A percentile compares a stretch with the other conserved stretches of the same genome.
Evolutionary conservation across 2,113 vertebrate species (phyloP).

Genomic region (Rhipidura dahli): DNA sequence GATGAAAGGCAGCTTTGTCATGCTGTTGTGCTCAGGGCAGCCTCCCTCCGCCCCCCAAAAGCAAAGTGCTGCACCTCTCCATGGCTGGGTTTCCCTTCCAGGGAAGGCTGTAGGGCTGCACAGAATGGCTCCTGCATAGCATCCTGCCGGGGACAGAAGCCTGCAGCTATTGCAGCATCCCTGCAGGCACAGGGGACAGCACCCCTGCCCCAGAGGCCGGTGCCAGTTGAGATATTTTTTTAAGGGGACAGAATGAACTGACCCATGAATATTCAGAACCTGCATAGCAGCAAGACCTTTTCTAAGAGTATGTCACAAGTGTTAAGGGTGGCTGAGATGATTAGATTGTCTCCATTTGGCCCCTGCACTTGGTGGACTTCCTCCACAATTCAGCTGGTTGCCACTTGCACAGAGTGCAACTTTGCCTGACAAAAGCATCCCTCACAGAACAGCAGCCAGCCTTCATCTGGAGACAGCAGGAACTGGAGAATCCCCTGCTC

Average conservation of each 20-base stretch:
- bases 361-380: not conserved
- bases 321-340: not conserved
- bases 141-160: not conserved
- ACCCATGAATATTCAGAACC: not conserved
- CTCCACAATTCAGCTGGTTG: fast-evolving
- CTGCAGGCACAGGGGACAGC: not conserved
- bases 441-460: not conserved
- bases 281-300: not conserved
- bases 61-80: not conserved
- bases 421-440: not conserved
- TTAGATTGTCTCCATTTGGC: not conserved
- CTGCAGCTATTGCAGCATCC: not conserved
- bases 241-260: not conserved
- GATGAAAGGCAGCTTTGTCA: not conserved
- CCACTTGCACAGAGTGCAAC: not conserved
- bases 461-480: not conserved
- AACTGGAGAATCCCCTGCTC: not conserved
- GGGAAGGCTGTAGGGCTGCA: not conserved
- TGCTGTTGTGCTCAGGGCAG: not conserved
- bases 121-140: not conserved
- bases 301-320: not conserved
- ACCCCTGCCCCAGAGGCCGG: not conserved
- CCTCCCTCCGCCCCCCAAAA: not conserved
- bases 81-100: not conserved
- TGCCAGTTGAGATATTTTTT: not conserved